Base-by-base conservation (phyloP, 2,113 vertebrate species). In the Pyrgilauda ruficollis region DNA sequence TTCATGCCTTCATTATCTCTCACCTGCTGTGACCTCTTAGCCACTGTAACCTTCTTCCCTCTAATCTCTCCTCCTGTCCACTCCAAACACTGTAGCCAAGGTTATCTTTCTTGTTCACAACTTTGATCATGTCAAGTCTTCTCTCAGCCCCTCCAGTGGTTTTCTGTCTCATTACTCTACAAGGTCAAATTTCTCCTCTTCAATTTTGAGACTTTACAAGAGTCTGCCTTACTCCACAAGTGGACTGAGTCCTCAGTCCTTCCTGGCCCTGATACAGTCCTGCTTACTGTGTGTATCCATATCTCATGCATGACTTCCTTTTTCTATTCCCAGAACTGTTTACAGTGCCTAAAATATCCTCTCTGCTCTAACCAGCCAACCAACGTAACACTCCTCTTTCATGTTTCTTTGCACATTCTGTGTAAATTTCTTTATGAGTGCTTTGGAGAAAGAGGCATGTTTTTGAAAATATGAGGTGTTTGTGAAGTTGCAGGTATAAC, bases 41-140 rank as follows among this genome's bases (percentile, higher is more conserved):
- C 35, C 66, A 59, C 33, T 33, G 21, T 44, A 94, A 85, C 82
- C 22, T 81, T 83, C 53, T 77, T 90, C 63, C 41, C 22, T 89
- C 43, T 90, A 77, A 90, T 90, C 82, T 94, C 28, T 90, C 20
- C 30, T 92, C 52, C 39, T 47, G 55, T 84, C 64, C 61, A 89
- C 44, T 84, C 66, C 26, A 90, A 84, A 88, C n/a, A 81, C 61
- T 75, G 28, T 0, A 0, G 14, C 9, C 88, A 92, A 93, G 83
- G 72, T 81, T 89, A 78, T 72, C 85, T 87, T 84, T 93, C 79
- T 88, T 90, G 88, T 76, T 96, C 88, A 80, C 5, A 1, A 70
- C 82, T 89, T 39, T 33, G 63, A 86, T 91, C 59, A 44, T 88
- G 76, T 84, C 46, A 79, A 81, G 81, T 69, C n/a, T n/a, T 78